phyloP scores from a whole-genome alignment of 2,888 invertebrate species.

The Leptinotarsa haldemani region DNA sequence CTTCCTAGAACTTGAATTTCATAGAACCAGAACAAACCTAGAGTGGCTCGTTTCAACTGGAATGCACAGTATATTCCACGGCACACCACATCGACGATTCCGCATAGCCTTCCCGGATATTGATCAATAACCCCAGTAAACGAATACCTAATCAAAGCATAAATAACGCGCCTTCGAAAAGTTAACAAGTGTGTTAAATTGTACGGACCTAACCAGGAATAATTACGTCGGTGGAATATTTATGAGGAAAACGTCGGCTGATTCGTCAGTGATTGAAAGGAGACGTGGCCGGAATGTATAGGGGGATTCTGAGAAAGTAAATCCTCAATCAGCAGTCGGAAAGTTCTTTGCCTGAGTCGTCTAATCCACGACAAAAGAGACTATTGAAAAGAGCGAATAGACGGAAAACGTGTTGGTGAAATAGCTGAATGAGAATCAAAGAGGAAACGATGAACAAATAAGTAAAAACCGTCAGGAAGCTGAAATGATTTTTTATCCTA shows the following conservation, averaged over 20 bases:
- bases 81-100: background rate
- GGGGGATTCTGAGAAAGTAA: constrained; percentile 27
- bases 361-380: background rate
- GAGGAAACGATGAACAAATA: too few species aligned
- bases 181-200: constrained; percentile 24
- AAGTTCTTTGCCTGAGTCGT: constrained; percentile 6
- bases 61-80: too few species aligned
- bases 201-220: constrained; percentile 24
- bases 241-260: constrained; percentile 28
- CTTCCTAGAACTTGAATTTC: too few species aligned
- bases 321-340: constrained; percentile 12
- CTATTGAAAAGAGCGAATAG: background rate
- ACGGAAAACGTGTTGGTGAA: background rate
- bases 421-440: too few species aligned
- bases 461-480: too few species aligned
- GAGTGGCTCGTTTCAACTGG: too few species aligned
- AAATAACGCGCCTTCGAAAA: constrained; percentile 20
- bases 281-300: constrained; percentile 32
- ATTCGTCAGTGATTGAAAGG: constrained; percentile 34
- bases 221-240: constrained; percentile 25
- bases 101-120: background rate
- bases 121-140: constrained; percentile 19
- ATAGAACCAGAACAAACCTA: too few species aligned
- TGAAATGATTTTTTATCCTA: too few species aligned
- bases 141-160: constrained; percentile 14